Conservation (phyloP, 2,888 invertebrate species). For the Epinotia bilunana region DNA sequence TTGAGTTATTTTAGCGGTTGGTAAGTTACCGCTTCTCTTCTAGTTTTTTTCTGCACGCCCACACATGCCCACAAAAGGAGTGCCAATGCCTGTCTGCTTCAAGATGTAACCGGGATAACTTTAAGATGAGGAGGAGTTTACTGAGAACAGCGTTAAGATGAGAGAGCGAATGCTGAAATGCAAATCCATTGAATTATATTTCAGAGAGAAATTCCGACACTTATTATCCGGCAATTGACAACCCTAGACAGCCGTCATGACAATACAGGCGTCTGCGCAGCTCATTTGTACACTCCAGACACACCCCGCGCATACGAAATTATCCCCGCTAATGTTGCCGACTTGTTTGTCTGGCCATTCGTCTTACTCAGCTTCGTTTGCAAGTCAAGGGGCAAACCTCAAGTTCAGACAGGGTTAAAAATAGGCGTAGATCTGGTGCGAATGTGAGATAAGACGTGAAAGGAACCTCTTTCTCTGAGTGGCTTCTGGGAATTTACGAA, state of each 20-base stretch:
- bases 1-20: neutral
- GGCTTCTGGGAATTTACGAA: no score
- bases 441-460: conserved; percentile 4
- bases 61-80: no score
- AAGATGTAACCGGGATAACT: no score
- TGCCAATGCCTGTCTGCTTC: no score
- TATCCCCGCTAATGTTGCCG: conserved; percentile 29
- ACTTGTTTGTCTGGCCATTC: conserved; percentile 35
- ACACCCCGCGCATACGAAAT: conserved; percentile 29
- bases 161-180: no score
- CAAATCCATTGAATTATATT: no score
- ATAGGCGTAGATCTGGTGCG: conserved; percentile 5
- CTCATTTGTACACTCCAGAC: conserved; percentile 34
- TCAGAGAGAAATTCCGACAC: no score
- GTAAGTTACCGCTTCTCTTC: neutral
- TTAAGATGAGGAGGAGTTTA: no score
- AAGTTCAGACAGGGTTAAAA: conserved; percentile 21
- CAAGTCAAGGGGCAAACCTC: conserved; percentile 31
- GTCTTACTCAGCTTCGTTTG: conserved; percentile 33
- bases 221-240: neutral
- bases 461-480: neutral
- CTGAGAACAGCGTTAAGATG: no score
- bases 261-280: conserved; percentile 34
- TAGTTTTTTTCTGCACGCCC: neutral
- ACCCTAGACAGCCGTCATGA: conserved; percentile 15